phyloP scores from a whole-genome alignment of 2,113 vertebrate species.

The Chaetodon auriga region DNA sequence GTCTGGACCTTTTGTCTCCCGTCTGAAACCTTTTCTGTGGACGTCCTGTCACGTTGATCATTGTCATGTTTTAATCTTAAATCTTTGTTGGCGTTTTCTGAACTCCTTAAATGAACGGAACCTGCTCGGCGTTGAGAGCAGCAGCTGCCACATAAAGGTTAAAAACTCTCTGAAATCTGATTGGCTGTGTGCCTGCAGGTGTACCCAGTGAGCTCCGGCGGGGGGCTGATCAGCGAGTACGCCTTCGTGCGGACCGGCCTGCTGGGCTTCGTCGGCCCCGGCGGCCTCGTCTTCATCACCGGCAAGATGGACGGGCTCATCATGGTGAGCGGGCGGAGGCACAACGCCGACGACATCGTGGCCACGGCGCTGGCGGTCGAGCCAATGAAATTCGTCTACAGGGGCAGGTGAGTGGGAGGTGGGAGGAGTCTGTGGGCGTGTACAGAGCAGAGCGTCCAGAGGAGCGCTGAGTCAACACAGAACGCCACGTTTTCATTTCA shows the following conservation, averaged over 20 bases:
- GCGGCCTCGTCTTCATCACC: conserved; percentile 96
- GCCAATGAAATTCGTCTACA: conserved; percentile 99
- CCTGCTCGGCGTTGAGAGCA: no score
- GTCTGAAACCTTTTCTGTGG: no score
- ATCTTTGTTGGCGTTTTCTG: no score
- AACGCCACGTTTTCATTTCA: no score
- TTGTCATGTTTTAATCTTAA: no score
- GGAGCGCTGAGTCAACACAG: no score
- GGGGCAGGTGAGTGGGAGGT: conserved; percentile 90
- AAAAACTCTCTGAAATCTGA: no score
- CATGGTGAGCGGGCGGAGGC: conserved; percentile 96
- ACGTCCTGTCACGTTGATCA: no score
- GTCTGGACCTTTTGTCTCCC: no score
- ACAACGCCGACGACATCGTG: conserved; percentile 98
- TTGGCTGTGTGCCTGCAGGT: conserved; percentile 82
- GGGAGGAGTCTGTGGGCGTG: background rate
- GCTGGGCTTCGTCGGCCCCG: conserved; percentile 96
- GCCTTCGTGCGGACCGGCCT: conserved; percentile 96
- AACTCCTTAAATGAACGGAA: no score
- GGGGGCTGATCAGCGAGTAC: conserved; percentile 95
- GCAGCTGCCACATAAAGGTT: no score
- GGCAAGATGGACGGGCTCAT: conserved; percentile 99
- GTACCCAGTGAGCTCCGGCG: conserved; percentile 92
- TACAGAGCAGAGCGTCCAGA: no score
- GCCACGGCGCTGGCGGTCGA: conserved; percentile 97